phyloP scores from a whole-genome alignment of 2,888 invertebrate genomes.

The Papilio elwesi region DNA sequence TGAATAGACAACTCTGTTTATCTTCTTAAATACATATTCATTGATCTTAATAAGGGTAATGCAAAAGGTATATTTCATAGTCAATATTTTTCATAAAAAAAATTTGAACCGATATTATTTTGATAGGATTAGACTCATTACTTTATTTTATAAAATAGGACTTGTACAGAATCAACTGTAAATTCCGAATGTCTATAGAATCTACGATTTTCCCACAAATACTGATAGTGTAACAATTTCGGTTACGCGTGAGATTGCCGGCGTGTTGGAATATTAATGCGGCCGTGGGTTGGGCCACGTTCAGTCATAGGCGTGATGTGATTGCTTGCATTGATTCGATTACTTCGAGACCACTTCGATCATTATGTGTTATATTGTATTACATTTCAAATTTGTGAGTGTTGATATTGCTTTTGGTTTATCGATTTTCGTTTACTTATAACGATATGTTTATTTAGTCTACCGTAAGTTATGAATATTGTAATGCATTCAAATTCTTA shows the following conservation, averaged over 20 bases:
- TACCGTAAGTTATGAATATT: conserved; percentile 24
- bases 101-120: neutral
- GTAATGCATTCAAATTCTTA: conserved; percentile 16
- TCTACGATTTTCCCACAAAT: conserved; percentile 63
- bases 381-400: conserved; percentile 7
- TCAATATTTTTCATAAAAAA: too few relatives aligned
- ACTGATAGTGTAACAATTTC: conserved; percentile 60
- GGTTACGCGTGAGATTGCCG: conserved; percentile 65
- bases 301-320: conserved; percentile 13
- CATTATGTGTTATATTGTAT: conserved; percentile 24
- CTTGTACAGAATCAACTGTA: conserved; percentile 1
- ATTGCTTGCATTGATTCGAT: conserved; percentile 31
- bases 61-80: too few relatives aligned
- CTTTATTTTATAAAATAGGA: neutral
- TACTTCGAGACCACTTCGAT: conserved; percentile 17
- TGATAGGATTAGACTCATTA: neutral
- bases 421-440: conserved; percentile 31
- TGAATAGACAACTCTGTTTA: too few relatives aligned
- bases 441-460: conserved; percentile 30
- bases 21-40: too few relatives aligned
- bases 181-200: conserved; percentile 18
- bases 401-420: conserved; percentile 22
- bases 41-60: too few relatives aligned
- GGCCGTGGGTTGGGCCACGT: conserved; percentile 59
- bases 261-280: conserved; percentile 64